Evolutionary conservation across 2,797 vertebrate genomes (phyloP).

Genomic region (Thamnophis elegans): DNA sequence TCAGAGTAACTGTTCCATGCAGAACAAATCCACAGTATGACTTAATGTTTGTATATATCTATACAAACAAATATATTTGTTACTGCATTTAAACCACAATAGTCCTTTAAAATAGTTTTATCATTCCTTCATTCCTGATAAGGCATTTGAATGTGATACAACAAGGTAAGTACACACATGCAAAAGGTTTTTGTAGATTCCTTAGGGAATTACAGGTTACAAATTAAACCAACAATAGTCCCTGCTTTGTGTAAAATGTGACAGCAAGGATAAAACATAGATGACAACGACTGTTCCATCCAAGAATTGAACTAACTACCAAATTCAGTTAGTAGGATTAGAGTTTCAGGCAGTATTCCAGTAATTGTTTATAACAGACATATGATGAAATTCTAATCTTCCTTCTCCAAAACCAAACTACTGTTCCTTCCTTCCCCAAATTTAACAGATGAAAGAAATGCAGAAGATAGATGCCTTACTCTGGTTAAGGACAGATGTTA

Average conservation of each 20-base stretch:
- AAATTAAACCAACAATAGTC: background rate
- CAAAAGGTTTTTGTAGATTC: background rate
- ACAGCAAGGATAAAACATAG: background rate
- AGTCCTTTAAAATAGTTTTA: conserved; percentile 11
- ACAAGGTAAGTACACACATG: background rate
- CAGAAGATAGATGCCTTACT: conserved; percentile 62
- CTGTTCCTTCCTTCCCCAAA: background rate
- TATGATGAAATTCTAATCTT: conserved; percentile 40
- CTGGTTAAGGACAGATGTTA: conserved; percentile 58
- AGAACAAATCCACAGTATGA: background rate
- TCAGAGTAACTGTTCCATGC: background rate
- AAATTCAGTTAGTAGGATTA: background rate
- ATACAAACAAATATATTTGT: background rate
- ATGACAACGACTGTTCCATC: background rate
- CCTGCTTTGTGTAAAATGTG: conserved; percentile 7
- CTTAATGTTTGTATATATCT: background rate
- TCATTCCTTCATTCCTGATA: background rate
- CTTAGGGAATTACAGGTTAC: background rate
- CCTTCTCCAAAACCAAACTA: background rate
- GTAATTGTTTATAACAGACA: background rate
- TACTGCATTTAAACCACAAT: background rate
- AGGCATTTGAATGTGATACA: conserved; percentile 6
- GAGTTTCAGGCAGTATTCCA: background rate
- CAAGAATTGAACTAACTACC: background rate
- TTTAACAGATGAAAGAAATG: background rate